Percentiles rank a stretch among this genome's conserved stretches.
phyloP scores from a whole-genome alignment of 2,797 vertebrate species.

The Octomys mimax region DNA sequence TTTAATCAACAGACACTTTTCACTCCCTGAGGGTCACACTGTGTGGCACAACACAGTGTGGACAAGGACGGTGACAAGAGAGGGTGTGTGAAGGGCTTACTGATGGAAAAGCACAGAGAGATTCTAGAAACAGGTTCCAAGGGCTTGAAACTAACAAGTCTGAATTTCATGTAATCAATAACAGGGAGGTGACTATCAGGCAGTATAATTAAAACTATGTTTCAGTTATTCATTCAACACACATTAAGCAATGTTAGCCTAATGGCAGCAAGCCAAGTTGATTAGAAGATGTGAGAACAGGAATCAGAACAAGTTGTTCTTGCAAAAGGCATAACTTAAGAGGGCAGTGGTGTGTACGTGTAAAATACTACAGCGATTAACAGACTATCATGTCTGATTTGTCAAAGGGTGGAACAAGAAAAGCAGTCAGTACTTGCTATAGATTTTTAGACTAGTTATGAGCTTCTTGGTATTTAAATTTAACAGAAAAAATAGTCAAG shows the following conservation, averaged over 20 bases:
- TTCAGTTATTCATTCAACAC: conserved; percentile 49
- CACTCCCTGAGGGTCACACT: conserved; percentile 30
- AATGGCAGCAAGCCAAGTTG: conserved; percentile 12
- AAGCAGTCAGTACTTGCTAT: neutral
- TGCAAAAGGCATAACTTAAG: conserved; percentile 39
- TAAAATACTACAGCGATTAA: neutral
- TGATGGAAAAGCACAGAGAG: neutral
- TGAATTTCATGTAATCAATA: neutral
- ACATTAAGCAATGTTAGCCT: conserved; percentile 31
- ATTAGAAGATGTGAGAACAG: conserved; percentile 47
- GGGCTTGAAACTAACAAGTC: neutral
- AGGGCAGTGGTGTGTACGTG: neutral
- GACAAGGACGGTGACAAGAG: neutral
- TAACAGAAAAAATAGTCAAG: neutral
- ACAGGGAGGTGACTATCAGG: neutral
- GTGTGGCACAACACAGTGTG: neutral
- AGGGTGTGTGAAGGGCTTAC: neutral
- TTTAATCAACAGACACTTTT: conserved; percentile 36
- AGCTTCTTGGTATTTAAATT: neutral
- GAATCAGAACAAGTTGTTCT: neutral
- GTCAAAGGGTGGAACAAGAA: neutral
- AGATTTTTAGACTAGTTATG: neutral
- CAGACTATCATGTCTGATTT: neutral
- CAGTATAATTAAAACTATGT: neutral
- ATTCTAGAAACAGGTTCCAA: conserved; percentile 4